These are phyloP conservation scores for Limnephilus auricula DNA, from an alignment of 2,888 invertebrate genomes.

Conservation along the genomic window DNA sequence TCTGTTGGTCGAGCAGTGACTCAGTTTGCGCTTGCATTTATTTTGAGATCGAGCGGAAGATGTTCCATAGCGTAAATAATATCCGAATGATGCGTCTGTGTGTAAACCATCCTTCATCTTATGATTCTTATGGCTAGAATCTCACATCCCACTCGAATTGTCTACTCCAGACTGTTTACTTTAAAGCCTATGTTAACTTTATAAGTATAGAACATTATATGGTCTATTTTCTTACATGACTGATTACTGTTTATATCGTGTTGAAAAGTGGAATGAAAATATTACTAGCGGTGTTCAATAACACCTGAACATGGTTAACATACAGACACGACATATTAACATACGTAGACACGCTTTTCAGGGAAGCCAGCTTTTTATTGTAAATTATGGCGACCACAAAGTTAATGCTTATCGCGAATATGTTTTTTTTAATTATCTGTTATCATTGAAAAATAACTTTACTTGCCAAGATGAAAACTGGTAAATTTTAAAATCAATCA, in stretches of 20 bases:
- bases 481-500: no score
- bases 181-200: neutral
- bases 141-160: neutral
- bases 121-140: neutral
- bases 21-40: constrained; percentile 52
- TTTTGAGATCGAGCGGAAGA: constrained; percentile 58
- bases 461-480: no score
- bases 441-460: no score
- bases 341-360: neutral
- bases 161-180: constrained; percentile 2
- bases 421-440: no score
- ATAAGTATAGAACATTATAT: neutral
- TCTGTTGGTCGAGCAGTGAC: constrained; percentile 39
- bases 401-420: no score
- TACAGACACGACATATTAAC: neutral
- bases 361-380: neutral
- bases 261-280: neutral
- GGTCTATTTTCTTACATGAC: neutral
- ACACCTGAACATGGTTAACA: neutral
- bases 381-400: no score
- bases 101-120: constrained; percentile 37
- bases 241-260: neutral
- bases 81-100: constrained; percentile 2
- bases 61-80: constrained; percentile 45
- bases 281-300: neutral